Percentiles rank a stretch among this genome's conserved stretches.
phyloP scores from a whole-genome alignment of 2,113 vertebrate species.

The Muntiacus reevesi region DNA sequence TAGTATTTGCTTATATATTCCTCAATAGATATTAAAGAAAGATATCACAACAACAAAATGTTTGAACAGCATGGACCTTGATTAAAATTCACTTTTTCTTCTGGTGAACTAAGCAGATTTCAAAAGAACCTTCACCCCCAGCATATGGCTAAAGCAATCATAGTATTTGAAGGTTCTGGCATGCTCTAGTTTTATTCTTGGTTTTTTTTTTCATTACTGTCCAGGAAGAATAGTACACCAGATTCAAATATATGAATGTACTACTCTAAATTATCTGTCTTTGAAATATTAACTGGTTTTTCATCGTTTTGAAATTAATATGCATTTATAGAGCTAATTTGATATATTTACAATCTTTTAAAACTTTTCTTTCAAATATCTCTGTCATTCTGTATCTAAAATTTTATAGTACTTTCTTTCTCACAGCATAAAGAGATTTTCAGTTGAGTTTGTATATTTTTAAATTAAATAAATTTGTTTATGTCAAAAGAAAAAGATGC shows the following conservation, averaged over 20 bases:
- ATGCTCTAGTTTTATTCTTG: background rate
- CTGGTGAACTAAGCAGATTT: background rate
- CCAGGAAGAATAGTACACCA: background rate
- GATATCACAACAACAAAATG: background rate
- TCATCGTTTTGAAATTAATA: background rate
- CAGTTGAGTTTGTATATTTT: slow-evolving; percentile 20
- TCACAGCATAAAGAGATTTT: slow-evolving; percentile 47
- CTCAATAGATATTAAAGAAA: background rate
- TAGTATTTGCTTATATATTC: background rate
- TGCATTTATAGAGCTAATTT: background rate
- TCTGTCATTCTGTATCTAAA: slow-evolving; percentile 29
- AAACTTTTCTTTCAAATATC: slow-evolving; percentile 49
- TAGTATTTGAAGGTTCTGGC: background rate
- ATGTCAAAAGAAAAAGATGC: background rate
- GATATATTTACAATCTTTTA: background rate
- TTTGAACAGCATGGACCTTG: background rate
- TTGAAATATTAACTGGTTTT: background rate
- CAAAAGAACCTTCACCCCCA: background rate
- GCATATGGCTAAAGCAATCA: background rate
- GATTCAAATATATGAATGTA: background rate
- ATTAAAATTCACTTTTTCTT: slow-evolving; percentile 19
- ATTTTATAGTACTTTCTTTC: slow-evolving; percentile 34
- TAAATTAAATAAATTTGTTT: slow-evolving; percentile 40
- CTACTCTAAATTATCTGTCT: background rate
- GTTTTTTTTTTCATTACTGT: background rate